phyloP scores from a whole-genome alignment of 2,888 invertebrate species.

The Apamea anceps region DNA sequence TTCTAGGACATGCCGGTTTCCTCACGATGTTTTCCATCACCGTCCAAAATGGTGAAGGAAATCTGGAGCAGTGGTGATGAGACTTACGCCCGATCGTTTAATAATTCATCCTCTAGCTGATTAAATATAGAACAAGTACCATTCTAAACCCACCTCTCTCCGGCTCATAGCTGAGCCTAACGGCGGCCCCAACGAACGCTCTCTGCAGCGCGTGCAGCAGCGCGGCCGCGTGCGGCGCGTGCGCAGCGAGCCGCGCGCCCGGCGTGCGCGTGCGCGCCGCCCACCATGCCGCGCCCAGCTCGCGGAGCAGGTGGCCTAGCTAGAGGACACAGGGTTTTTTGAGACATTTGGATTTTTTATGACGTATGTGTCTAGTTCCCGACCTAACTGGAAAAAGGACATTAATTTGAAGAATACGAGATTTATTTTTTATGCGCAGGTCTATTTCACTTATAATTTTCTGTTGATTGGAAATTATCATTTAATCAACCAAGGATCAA shows the following conservation, averaged over 20 bases:
- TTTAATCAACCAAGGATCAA: not conserved
- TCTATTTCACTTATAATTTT: not conserved
- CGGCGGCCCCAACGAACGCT: slow-evolving; percentile 32
- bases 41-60: no score
- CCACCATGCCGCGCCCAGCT: slow-evolving; percentile 81
- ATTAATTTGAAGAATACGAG: not conserved
- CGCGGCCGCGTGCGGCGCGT: slow-evolving; percentile 68
- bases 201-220: slow-evolving; percentile 71
- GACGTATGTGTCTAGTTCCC: not conserved
- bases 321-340: slow-evolving; percentile 49
- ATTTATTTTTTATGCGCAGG: not conserved
- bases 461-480: not conserved
- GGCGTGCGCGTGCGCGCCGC: slow-evolving; percentile 66
- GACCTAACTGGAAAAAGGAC: not conserved
- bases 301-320: slow-evolving; percentile 79
- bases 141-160: slow-evolving; percentile 73
- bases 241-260: slow-evolving; percentile 63
- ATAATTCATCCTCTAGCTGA: not conserved
- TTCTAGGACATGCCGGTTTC: no score
- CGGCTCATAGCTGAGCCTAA: slow-evolving; percentile 63
- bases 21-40: no score
- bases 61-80: no score
- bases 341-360: not conserved
- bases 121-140: not conserved
- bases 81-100: not conserved